phyloP scores from a whole-genome alignment of 2,113 vertebrate species.

The Otolemur garnettii region DNA sequence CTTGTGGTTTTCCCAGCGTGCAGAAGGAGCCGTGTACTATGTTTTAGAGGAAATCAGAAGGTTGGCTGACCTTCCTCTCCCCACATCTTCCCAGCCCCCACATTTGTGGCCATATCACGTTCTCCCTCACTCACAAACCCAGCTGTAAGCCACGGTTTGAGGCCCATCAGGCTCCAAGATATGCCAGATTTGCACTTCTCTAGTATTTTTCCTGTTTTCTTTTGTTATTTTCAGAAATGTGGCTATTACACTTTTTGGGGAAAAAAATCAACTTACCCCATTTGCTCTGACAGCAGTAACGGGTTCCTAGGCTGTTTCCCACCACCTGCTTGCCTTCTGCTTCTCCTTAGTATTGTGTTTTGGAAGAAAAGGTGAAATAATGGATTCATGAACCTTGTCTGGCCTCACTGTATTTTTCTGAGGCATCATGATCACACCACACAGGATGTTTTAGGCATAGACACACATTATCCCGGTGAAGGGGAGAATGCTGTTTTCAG shows the following conservation, averaged over 20 bases:
- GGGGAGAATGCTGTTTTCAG: background rate
- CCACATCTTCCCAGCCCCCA: accelerated
- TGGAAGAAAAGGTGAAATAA: background rate
- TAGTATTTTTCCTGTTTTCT: background rate
- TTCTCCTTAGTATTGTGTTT: background rate
- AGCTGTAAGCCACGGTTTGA: background rate
- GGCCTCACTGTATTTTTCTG: background rate
- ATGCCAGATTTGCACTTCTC: background rate
- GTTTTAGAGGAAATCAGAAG: background rate
- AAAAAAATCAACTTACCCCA: background rate
- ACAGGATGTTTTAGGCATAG: background rate
- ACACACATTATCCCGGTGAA: background rate
- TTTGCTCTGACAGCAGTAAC: background rate
- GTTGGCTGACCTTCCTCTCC: background rate
- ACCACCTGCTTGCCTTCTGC: accelerated
- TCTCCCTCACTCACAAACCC: background rate
- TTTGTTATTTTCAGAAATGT: too few relatives aligned
- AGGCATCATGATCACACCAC: background rate
- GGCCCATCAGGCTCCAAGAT: background rate
- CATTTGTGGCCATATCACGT: background rate
- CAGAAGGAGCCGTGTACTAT: background rate
- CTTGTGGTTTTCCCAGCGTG: background rate
- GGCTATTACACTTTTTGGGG: background rate
- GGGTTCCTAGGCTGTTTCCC: background rate
- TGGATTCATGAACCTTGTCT: background rate